Conservation (phyloP, 2,888 invertebrate genomes). For the Pseudococcus longispinus region DNA sequence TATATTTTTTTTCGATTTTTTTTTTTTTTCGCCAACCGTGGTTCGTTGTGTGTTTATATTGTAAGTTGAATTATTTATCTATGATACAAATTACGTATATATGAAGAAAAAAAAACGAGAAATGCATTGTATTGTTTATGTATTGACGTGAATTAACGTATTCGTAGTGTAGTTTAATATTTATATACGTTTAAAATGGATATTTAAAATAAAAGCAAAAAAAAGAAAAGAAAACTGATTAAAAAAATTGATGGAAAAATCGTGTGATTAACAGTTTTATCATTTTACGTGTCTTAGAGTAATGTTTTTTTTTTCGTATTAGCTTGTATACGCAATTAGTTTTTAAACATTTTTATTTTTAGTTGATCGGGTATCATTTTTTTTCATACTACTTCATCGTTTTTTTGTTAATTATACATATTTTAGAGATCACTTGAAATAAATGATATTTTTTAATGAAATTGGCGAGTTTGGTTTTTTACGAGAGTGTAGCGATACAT, state of each 20-base stretch:
- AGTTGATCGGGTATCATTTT: constrained; percentile 47
- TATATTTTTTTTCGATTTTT: not conserved
- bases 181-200: not conserved
- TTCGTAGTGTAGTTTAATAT: constrained; percentile 39
- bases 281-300: constrained; percentile 31
- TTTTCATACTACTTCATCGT: constrained; percentile 50
- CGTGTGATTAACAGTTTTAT: constrained; percentile 45
- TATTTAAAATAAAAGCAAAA: not conserved
- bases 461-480: not conserved
- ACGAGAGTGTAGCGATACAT: not conserved
- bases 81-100: not conserved
- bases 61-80: not conserved
- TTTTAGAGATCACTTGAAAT: constrained; percentile 53
- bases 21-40: not conserved
- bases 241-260: constrained; percentile 10
- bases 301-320: constrained; percentile 35
- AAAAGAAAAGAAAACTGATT: not conserved
- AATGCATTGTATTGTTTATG: not conserved
- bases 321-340: constrained; percentile 48
- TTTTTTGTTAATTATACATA: constrained; percentile 55
- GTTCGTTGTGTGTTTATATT: constrained; percentile 37
- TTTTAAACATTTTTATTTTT: constrained; percentile 49
- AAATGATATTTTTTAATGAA: constrained; percentile 51
- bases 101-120: not conserved
- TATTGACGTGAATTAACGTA: constrained; percentile 31